These are phyloP conservation scores for Epinephelus moara DNA, from an alignment of 2,113 vertebrate species.

Conservation along the genomic window DNA sequence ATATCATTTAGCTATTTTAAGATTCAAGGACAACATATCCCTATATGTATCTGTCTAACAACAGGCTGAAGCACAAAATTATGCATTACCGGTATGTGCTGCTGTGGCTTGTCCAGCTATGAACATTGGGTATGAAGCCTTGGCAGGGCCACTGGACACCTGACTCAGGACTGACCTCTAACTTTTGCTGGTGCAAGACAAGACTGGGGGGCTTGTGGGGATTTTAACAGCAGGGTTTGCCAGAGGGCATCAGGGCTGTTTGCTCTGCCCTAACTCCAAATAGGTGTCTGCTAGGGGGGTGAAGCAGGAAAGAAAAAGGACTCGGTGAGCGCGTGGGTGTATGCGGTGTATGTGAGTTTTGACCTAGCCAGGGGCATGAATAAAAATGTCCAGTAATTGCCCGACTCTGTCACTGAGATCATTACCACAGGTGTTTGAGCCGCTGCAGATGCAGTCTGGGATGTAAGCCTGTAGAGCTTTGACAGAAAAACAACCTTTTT, in stretches of 20 bases:
- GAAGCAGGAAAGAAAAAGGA: background rate
- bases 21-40: background rate
- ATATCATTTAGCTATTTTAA: too few relatives aligned
- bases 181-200: constrained; percentile 47
- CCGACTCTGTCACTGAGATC: constrained; percentile 53
- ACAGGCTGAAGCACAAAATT: background rate
- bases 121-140: background rate
- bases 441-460: constrained; percentile 1
- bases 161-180: constrained; percentile 59
- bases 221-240: constrained; percentile 23
- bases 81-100: background rate
- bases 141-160: constrained; percentile 23
- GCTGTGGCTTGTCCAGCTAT: constrained; percentile 3
- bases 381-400: constrained; percentile 66
- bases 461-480: constrained; percentile 25
- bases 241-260: constrained; percentile 37
- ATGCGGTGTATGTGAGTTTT: constrained; percentile 28
- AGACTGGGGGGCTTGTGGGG: constrained; percentile 5
- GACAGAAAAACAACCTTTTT: constrained; percentile 54
- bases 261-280: background rate
- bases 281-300: background rate
- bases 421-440: constrained; percentile 55
- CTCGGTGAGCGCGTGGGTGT: background rate
- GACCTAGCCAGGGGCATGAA: constrained; percentile 71
- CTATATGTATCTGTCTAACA: background rate